phyloP scores from a whole-genome alignment of 2,113 vertebrate genomes.

The Psittacula cyanocephala region DNA sequence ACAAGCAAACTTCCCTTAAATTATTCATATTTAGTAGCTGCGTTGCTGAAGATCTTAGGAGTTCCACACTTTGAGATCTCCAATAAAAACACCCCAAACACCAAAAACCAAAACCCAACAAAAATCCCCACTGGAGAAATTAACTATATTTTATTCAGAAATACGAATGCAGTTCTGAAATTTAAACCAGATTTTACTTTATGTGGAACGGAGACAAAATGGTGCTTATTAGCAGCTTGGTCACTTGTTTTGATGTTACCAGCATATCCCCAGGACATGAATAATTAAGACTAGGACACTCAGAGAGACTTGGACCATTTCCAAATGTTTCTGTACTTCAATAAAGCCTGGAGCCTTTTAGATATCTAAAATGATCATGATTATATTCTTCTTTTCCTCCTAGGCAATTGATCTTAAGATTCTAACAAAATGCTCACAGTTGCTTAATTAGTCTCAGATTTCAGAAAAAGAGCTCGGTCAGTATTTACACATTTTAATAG shows the following conservation, averaged over 20 bases:
- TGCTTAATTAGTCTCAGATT: background rate
- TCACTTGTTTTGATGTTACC: background rate
- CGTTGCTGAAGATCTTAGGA: background rate
- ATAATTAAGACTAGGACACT: background rate
- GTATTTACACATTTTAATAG: background rate
- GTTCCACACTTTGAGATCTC: background rate
- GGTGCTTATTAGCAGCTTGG: background rate
- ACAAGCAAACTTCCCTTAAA: background rate
- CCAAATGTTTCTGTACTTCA: background rate
- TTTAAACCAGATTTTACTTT: background rate
- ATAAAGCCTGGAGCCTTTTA: background rate
- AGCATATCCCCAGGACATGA: background rate
- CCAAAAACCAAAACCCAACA: background rate
- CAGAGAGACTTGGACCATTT: background rate
- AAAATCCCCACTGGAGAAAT: background rate
- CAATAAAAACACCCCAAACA: background rate
- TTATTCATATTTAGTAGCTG: background rate
- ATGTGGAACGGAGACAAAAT: background rate
- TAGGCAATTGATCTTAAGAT: background rate
- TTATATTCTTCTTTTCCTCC: background rate
- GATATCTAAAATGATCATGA: background rate
- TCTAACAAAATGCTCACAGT: background rate
- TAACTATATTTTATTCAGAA: background rate
- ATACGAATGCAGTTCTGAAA: background rate
- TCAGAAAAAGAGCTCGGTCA: background rate